Percentiles rank a stretch among this genome's conserved stretches.
phyloP scores from a whole-genome alignment of 2,888 invertebrate species.

The Operophtera brumata region DNA sequence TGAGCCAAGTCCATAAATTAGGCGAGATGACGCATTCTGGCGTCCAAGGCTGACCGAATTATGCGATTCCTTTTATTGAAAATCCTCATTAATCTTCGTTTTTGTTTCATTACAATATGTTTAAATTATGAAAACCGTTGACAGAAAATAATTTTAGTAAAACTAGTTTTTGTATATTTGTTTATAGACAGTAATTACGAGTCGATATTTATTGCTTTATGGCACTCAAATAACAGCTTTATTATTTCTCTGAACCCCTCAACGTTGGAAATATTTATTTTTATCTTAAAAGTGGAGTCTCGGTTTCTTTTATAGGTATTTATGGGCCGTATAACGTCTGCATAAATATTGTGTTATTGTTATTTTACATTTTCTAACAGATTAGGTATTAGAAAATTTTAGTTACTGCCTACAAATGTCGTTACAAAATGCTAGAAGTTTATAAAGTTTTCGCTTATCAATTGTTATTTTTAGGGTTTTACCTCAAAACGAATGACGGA shows the following conservation, averaged over 20 bases:
- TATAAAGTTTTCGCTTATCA: background rate
- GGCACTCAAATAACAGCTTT: conserved; percentile 25
- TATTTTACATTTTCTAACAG: background rate
- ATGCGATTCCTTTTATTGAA: conserved; percentile 37
- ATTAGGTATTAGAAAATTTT: background rate
- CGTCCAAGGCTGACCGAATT: conserved; percentile 44
- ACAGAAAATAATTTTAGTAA: conserved; percentile 4
- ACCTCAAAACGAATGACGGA: no score
- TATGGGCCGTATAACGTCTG: conserved; percentile 14
- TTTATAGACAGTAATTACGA: conserved; percentile 13
- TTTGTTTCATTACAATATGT: conserved; percentile 29
- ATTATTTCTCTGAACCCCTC: conserved; percentile 20
- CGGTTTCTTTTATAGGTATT: conserved; percentile 15
- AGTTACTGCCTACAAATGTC: no score
- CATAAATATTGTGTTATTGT: conserved; percentile 17
- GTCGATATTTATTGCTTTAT: conserved; percentile 28
- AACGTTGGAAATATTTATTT: conserved; percentile 16
- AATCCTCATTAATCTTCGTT: conserved; percentile 30
- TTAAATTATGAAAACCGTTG: conserved; percentile 15
- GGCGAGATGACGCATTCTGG: conserved; percentile 46
- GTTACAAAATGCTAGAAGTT: no score
- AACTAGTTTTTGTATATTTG: conserved; percentile 11
- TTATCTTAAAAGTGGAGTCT: conserved; percentile 8
- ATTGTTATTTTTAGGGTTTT: background rate
- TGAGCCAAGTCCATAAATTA: conserved; percentile 54